Conservation (phyloP, 2,797 vertebrate genomes). For the Melanotaenia nigrans region DNA sequence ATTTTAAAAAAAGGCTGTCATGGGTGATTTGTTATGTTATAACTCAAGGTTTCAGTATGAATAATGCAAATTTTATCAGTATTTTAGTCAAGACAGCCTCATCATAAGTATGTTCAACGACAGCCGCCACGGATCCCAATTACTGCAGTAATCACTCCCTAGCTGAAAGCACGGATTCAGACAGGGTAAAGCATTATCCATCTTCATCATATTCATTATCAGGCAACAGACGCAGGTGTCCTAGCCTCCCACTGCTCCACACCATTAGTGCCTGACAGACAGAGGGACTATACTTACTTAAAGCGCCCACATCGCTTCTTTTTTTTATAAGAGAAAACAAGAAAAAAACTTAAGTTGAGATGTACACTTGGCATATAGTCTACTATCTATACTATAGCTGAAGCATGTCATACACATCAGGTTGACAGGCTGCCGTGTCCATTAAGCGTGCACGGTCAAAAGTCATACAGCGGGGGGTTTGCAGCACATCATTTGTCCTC, state of each 20-base stretch:
- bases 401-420: slow-evolving; percentile 9
- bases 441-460: slow-evolving; percentile 53
- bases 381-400: slow-evolving; percentile 17
- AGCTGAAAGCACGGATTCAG: slow-evolving; percentile 64
- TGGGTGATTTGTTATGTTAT: slow-evolving; percentile 42
- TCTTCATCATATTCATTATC: slow-evolving; percentile 83
- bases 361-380: background rate
- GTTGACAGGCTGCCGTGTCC: background rate
- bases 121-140: slow-evolving; percentile 70
- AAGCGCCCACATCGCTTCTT: slow-evolving; percentile 22
- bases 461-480: slow-evolving; percentile 57
- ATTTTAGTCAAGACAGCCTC: slow-evolving; percentile 50
- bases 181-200: slow-evolving; percentile 71
- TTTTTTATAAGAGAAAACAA: background rate
- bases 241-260: slow-evolving; percentile 72
- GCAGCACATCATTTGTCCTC: slow-evolving; percentile 63
- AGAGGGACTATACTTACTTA: slow-evolving; percentile 41
- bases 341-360: slow-evolving; percentile 34
- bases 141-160: slow-evolving; percentile 71
- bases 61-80: slow-evolving; percentile 65
- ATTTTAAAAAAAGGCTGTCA: slow-evolving; percentile 27
- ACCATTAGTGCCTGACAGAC: slow-evolving; percentile 77
- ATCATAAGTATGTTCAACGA: slow-evolving; percentile 54
- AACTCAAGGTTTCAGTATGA: slow-evolving; percentile 44
- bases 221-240: slow-evolving; percentile 76